Base-by-base conservation (phyloP, 2,113 vertebrate genomes). In the Gracilinanus agilis region DNA sequence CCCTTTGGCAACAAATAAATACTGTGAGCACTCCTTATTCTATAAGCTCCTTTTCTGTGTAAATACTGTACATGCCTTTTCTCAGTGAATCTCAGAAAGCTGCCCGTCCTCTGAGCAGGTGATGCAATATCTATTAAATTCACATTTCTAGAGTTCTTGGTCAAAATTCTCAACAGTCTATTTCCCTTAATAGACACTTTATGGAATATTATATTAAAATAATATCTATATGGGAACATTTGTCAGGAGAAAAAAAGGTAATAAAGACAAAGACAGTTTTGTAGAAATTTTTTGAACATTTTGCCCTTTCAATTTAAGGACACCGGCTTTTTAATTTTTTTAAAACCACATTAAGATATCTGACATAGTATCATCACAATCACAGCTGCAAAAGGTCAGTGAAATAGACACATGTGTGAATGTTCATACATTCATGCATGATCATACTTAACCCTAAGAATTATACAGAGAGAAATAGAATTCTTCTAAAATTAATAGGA, bases 1-100 rank as follows among this genome's bases (percentile, higher is more conserved):
- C 11, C 34, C 92, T 98, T 97, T 96, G 96, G 92, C 55, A 95
- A 40, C 56, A 58, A 29, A 94, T 88, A 55, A 54, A 49, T 49
- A 49, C 91, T 94, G 95, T 88, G 54, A 95, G 92, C 94, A 94
- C 93, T 40, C 89, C 54, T 96, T 92, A 92, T 34, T 97, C 44
- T 96, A 90, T 90, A 96, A 91, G 67, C 67, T 97, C 83, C 53
- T 56, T 94, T 97, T 96, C 92, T 96, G 44, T 92, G 44, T 93
- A 95, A 97, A 95, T 96, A 88, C 40, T 90, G 53, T 56, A 90
- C 19, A 53, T 40, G 5, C 27, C 12, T 95, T 95, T 94, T 91
- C 24, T 67, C 49, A 54, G 1, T n/a, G 44, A 54, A 91, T 55
- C 55, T 92, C 94, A 75, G 44, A 83, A 91, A 96, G 40, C 25